These are phyloP conservation scores for Phoxinus phoxinus DNA, from an alignment of 2,113 vertebrate species.

Conservation along the genomic window DNA sequence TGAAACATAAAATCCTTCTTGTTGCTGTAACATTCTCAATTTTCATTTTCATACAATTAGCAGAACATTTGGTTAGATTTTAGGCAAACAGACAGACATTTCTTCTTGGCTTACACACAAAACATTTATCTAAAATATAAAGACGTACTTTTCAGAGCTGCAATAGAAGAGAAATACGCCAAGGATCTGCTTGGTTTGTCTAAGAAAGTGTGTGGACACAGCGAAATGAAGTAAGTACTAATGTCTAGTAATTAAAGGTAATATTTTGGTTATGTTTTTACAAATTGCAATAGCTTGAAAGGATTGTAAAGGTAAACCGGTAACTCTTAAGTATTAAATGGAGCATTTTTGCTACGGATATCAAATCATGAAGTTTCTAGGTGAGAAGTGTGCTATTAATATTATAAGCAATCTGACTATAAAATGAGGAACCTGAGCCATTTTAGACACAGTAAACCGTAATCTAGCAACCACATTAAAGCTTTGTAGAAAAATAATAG, in stretches of 20 bases:
- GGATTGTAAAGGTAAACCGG: background rate
- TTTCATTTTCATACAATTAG: background rate
- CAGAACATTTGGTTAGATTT: background rate
- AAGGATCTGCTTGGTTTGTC: conserved; percentile 91
- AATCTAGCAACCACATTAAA: background rate
- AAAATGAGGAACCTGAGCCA: background rate
- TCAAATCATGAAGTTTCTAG: background rate
- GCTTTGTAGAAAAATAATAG: background rate
- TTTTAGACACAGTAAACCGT: background rate
- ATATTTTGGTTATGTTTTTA: background rate
- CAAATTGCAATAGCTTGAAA: background rate
- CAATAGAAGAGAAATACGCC: conserved; percentile 92
- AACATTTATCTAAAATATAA: conserved; percentile 39
- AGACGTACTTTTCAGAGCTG: conserved; percentile 75
- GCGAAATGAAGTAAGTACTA: conserved; percentile 89
- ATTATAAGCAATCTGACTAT: background rate
- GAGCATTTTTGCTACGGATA: background rate
- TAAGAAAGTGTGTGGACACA: conserved; percentile 92
- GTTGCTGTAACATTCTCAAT: background rate
- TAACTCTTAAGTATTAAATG: background rate
- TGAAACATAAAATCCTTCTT: background rate
- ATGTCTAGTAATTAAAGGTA: background rate
- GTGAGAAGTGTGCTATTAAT: background rate
- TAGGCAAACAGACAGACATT: background rate
- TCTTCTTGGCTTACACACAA: background rate